Evolutionary conservation across 2,888 invertebrate species (phyloP), one percentile per base, ranked within the genome.

Genomic region (Eupithecia tripunctaria): DNA sequence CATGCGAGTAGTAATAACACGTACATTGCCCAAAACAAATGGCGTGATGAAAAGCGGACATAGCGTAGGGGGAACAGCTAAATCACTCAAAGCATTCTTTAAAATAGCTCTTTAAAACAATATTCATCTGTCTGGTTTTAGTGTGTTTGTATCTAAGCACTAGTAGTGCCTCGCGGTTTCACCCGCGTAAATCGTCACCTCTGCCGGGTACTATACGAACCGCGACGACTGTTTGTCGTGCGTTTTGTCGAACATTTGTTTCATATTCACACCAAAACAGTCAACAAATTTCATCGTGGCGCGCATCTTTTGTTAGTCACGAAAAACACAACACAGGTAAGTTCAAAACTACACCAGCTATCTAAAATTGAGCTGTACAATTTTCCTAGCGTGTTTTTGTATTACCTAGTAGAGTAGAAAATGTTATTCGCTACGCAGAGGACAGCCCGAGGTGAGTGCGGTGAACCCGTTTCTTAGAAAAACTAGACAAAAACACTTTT

Each of bases 401-500:
- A 67, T 67, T 67, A 70, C 73, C 74, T 72, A 74, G 75, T 75
- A 73, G 71, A 84, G 84, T 85, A 84, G 79, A 86, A 86, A 83
- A 82, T 83, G 82, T 81, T 85, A 86, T 87, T 86, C 25, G 56
- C 81, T 82, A 78, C 79, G 81, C 82, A 86, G 87, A 89, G 89
- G 89, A 84, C 89, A 41, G 85, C 79, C 76, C 76, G 83, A 88
- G 86, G 87, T 86, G 88, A 86, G 91, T 84, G 82, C 89, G 84
- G 67, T 87, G 89, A 91, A 89, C 90, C 82, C 76, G 18, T 65
- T 80, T 88, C 90, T 89, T 83, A 71, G 84, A 88, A 91, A 91
- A 84, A 85, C 85, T 89, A 90, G 89, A 89, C 86, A 85, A 88
- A 85, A 86, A 86, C 88, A 85, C 74, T 84, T 56, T 88, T 92